Evolutionary conservation across 2,888 invertebrate species (phyloP).

Genomic region (Lordiphosa andalusiaca): DNA sequence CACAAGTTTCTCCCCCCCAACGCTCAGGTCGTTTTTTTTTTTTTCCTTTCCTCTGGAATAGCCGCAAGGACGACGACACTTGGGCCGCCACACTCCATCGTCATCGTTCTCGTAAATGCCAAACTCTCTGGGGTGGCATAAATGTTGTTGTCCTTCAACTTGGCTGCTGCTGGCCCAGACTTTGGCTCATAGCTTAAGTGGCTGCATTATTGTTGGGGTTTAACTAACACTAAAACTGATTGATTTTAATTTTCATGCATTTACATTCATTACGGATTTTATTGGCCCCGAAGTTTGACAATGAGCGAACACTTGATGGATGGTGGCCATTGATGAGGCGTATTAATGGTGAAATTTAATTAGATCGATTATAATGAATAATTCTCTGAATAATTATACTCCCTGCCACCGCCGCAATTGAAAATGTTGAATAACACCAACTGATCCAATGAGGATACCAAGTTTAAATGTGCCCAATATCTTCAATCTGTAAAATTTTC

Average conservation of each 20-base stretch:
- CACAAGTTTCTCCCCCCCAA: conserved; percentile 42
- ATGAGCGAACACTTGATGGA: conserved; percentile 37
- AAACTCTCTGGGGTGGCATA: conserved; percentile 72
- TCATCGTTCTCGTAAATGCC: conserved; percentile 47
- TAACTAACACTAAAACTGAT: conserved; percentile 76
- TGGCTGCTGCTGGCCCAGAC: conserved; percentile 28
- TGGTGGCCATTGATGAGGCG: conserved; percentile 9
- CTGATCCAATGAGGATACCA: too few species aligned
- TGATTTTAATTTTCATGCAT: conserved; percentile 74
- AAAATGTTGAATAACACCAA: too few species aligned
- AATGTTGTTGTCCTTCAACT: conserved; percentile 70
- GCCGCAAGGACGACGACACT: conserved; percentile 58
- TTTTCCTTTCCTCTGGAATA: conserved; percentile 10
- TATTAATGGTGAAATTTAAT: background rate
- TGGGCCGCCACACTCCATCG: conserved; percentile 15
- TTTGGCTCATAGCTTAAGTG: conserved; percentile 64
- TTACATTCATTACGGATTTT: conserved; percentile 58
- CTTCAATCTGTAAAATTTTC: too few species aligned
- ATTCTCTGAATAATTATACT: too few species aligned
- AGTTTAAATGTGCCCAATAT: too few species aligned
- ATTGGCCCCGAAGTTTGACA: conserved; percentile 31
- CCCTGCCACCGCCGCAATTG: too few species aligned
- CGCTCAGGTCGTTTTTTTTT: conserved; percentile 14
- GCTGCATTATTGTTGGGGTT: conserved; percentile 72
- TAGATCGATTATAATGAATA: background rate